These are phyloP conservation scores for Spea hammondii DNA, from an alignment of 2,797 vertebrate genomes.

Conservation along the genomic window DNA sequence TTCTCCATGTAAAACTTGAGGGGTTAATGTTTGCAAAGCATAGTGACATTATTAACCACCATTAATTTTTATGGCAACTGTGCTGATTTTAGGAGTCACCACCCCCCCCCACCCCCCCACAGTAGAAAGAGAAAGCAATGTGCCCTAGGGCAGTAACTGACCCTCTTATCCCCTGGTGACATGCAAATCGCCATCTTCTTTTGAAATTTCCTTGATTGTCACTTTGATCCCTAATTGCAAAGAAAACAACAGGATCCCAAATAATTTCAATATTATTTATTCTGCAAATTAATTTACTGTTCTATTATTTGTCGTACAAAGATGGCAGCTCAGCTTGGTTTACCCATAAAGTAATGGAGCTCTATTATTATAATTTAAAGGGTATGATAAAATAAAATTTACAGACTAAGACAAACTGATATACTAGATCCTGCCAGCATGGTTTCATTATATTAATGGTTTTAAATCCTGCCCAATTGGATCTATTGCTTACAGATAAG, in stretches of 20 bases:
- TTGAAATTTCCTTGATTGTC: conserved; percentile 31
- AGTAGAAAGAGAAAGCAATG: conserved; percentile 31
- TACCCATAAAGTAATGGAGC: neutral
- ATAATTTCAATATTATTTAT: conserved; percentile 41
- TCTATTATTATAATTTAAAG: no score
- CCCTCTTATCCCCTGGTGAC: conserved; percentile 31
- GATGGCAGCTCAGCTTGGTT: neutral
- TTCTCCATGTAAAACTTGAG: neutral
- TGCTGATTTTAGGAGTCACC: no score
- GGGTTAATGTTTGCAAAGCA: neutral
- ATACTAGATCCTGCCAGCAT: no score
- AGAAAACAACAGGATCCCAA: conserved; percentile 37
- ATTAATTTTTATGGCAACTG: neutral
- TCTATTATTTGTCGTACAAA: conserved; percentile 27
- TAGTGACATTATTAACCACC: neutral
- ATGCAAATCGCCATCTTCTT: conserved; percentile 43
- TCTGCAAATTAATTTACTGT: conserved; percentile 36
- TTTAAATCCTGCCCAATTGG: no score
- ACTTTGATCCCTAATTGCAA: conserved; percentile 50
- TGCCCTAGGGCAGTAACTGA: conserved; percentile 21
- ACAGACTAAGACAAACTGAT: no score
- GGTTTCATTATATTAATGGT: no score
- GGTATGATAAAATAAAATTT: no score
- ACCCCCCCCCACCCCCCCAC: neutral
- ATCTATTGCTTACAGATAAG: no score